These are phyloP conservation scores for Synaphobranchus kaupii DNA, from an alignment of 2,797 vertebrate genomes.

Conservation along the genomic window DNA sequence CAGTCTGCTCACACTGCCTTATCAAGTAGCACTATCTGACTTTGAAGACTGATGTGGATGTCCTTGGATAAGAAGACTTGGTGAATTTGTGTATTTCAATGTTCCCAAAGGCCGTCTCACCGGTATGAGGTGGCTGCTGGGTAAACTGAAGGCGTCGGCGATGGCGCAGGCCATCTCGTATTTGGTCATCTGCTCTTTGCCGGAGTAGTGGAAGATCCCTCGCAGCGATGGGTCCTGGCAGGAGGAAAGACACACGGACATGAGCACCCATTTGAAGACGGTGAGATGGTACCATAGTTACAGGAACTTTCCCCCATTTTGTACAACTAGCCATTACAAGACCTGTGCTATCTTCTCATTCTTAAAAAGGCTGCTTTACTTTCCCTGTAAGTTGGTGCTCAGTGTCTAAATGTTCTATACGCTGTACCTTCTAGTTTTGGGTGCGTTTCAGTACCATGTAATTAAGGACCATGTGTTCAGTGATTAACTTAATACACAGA, in stretches of 20 bases:
- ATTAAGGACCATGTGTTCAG: background rate
- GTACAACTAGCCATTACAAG: background rate
- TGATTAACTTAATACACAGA: background rate
- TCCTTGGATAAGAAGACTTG: background rate
- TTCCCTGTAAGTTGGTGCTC: too few species aligned
- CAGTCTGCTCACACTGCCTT: background rate
- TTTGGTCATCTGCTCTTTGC: constrained; percentile 94
- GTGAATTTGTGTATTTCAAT: background rate
- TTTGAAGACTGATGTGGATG: background rate
- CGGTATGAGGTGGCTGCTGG: constrained; percentile 86
- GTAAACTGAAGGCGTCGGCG: constrained; percentile 90
- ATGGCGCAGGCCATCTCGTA: constrained; percentile 92
- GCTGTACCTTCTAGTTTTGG: background rate
- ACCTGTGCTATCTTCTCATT: background rate
- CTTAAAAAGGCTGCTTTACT: background rate
- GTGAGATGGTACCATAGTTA: background rate
- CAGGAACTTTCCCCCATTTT: background rate
- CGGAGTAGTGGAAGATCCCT: constrained; percentile 92
- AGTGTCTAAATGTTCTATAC: too few species aligned
- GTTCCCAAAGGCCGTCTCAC: constrained; percentile 62
- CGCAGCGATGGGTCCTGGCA: constrained; percentile 83
- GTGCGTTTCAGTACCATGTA: background rate
- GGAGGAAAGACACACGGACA: constrained; percentile 17
- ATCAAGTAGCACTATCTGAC: background rate
- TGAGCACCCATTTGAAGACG: background rate